Percentiles rank a stretch among this genome's conserved stretches.
These are phyloP conservation scores for Chironomus tepperi DNA, from an alignment of 1,140 invertebrate genomes.

Conservation along the genomic window DNA sequence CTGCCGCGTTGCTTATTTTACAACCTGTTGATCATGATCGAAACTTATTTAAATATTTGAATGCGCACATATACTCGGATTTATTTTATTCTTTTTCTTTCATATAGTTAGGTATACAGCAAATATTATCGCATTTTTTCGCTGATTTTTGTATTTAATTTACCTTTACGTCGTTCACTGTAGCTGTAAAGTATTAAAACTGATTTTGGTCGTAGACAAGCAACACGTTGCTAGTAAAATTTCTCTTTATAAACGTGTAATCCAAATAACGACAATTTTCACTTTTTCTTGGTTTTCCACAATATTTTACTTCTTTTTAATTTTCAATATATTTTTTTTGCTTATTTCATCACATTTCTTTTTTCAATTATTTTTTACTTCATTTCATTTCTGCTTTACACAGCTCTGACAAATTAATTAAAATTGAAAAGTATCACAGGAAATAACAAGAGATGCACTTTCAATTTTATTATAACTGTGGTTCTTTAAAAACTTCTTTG, in stretches of 20 bases:
- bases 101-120: not conserved
- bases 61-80: not conserved
- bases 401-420: not conserved
- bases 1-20: not conserved
- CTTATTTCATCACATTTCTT: not conserved
- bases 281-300: slow-evolving; percentile 10
- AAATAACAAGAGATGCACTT: slow-evolving; percentile 20
- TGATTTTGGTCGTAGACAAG: not conserved
- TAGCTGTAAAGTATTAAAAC: not conserved
- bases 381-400: not conserved
- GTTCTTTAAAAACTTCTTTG: not conserved
- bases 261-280: slow-evolving; percentile 22
- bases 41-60: slow-evolving; percentile 7
- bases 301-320: not conserved
- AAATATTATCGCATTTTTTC: not conserved
- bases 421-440: slow-evolving; percentile 20
- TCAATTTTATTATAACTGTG: not conserved
- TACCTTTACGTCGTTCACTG: not conserved
- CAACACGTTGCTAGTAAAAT: not conserved
- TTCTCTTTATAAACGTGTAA: not conserved
- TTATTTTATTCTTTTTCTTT: no score
- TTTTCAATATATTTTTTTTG: not conserved
- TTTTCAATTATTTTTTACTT: not conserved
- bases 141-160: not conserved
- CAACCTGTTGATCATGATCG: slow-evolving; percentile 3